Evolutionary conservation across 2,888 invertebrate genomes (phyloP).

Genomic region (Drosophila phalerata): DNA sequence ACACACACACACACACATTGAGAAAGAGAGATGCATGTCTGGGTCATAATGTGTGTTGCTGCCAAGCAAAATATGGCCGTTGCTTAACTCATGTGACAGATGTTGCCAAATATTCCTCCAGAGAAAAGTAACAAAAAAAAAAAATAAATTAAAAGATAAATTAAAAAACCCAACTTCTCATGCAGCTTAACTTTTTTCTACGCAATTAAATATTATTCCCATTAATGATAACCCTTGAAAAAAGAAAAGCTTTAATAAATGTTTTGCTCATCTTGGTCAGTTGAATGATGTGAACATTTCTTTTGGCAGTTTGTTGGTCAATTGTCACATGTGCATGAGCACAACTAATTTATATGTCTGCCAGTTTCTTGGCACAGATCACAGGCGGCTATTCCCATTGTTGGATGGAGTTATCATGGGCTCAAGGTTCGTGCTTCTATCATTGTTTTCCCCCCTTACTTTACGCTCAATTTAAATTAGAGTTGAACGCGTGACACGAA

Average conservation of each 20-base stretch:
- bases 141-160: not conserved
- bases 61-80: slow-evolving; percentile 57
- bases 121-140: not conserved
- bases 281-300: slow-evolving; percentile 7
- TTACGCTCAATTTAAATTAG: not conserved
- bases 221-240: not conserved
- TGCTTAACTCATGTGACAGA: slow-evolving; percentile 54
- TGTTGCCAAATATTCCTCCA: slow-evolving; percentile 47
- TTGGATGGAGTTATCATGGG: slow-evolving; percentile 12
- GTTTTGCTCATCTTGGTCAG: slow-evolving; percentile 3
- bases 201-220: slow-evolving; percentile 6
- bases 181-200: not conserved
- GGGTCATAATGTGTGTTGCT: slow-evolving; percentile 44
- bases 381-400: slow-evolving; percentile 31
- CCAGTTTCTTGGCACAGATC: slow-evolving; percentile 35
- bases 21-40: slow-evolving; percentile 26
- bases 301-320: slow-evolving; percentile 27
- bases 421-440: slow-evolving; percentile 17
- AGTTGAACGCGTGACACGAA: slow-evolving; percentile 7
- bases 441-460: not conserved
- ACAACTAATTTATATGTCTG: slow-evolving; percentile 21
- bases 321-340: slow-evolving; percentile 16
- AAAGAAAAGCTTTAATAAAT: not conserved
- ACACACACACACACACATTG: slow-evolving; percentile 9
- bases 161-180: not conserved